Conservation (phyloP, 2,888 invertebrate genomes). For the Melikaiella ostensackeni region DNA sequence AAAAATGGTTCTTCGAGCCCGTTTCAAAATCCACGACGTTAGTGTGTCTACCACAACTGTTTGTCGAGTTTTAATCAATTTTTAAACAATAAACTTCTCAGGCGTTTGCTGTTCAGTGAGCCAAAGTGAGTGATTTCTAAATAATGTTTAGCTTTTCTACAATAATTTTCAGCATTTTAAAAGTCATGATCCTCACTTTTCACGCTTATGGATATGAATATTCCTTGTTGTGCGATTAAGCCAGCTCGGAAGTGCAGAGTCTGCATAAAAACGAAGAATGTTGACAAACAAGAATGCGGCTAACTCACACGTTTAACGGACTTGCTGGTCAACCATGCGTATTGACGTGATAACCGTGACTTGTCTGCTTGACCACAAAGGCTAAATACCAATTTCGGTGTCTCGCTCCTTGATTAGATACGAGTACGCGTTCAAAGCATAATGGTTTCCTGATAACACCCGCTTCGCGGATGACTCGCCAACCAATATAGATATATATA, state of each 20-base stretch:
- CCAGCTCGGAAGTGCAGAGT: slow-evolving; percentile 29
- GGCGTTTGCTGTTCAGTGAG: too few species aligned
- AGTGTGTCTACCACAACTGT: too few species aligned
- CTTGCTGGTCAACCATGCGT: slow-evolving; percentile 8
- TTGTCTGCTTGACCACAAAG: slow-evolving; percentile 6
- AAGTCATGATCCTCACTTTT: neutral
- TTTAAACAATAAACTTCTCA: too few species aligned
- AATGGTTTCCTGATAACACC: slow-evolving; percentile 10
- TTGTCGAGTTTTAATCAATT: too few species aligned
- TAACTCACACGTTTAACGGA: slow-evolving; percentile 13
- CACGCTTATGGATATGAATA: neutral
- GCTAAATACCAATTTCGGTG: slow-evolving; percentile 8
- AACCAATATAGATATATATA: neutral
- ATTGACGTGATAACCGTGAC: slow-evolving; percentile 7
- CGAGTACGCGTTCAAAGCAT: neutral
- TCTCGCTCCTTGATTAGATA: slow-evolving; percentile 2
- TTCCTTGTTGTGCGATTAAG: neutral
- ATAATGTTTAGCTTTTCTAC: neutral
- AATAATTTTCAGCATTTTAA: neutral
- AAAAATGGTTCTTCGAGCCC: too few species aligned
- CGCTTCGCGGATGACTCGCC: neutral
- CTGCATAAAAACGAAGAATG: slow-evolving; percentile 15
- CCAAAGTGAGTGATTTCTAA: too few species aligned
- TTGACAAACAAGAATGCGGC: slow-evolving; percentile 14
- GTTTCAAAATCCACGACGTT: too few species aligned